Base-by-base conservation (phyloP, 2,113 vertebrate species). In the Microtus richardsoni region DNA sequence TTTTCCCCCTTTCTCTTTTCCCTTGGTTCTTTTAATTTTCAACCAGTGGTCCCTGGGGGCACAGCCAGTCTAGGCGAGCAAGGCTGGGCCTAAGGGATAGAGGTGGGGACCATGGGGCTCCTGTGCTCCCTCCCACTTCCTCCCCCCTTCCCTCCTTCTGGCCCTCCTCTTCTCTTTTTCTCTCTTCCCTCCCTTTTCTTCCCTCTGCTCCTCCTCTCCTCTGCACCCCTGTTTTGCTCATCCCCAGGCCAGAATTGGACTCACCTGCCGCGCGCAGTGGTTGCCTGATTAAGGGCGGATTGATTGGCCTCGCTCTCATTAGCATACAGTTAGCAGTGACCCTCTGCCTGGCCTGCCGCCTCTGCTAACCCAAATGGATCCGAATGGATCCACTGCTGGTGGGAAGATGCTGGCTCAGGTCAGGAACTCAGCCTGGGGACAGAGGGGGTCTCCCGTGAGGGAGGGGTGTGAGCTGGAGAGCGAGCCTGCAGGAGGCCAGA, bases 261-360 rank as follows among this genome's bases (percentile, higher is more conserved):
- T 95, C 98, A 97, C 97, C 97, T 96, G 98, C 98, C 78, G 97
- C 2, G 96, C 78, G n/a, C 97, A 98, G 96, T 97, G 99, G 99
- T 99, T 70, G 97, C 98, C 99, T 99, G 99, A 99, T 99, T 99
- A 99, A 98, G 98, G 98, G 94, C 96, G 97, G 97, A 99, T 99
- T 98, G 99, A 99, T 99, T 98, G 98, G 98, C 68, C 94, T 95
- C 95, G 62, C 98, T 84, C 98, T 99, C 98, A 99, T 99, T 99
- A 99, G 98, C 99, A 99, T 99, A 98, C 98, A 91, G 89, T 99
- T 99, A 99, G 98, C 78, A 36, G 97, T 97, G 98, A 98, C 98
- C 99, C 8, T 92, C 82, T 95, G 98, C 97, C 83, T 96, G 97
- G 94, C 95, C 74, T 77, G 94, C 71, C 66, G 95, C 39, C 17